Conservation (phyloP, 2,797 vertebrate species). For the Scolopax bukidnonensis region DNA sequence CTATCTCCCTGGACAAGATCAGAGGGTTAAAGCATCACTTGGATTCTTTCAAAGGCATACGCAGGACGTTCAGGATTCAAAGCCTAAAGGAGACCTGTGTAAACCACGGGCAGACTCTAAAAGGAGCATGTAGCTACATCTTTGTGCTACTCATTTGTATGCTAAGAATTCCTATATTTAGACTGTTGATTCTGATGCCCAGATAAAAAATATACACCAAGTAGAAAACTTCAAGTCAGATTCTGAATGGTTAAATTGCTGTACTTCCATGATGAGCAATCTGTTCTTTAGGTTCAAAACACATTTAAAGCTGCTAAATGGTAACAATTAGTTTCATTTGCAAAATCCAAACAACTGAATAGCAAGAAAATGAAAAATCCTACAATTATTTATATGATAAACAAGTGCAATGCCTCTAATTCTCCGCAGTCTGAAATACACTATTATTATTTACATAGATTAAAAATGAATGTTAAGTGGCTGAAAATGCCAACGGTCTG, state of each 20-base stretch:
- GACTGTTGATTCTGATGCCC: not conserved
- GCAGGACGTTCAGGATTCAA: not conserved
- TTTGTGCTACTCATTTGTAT: not conserved
- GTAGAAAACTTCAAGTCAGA: not conserved
- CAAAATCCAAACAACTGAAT: not conserved
- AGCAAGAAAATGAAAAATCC: not conserved
- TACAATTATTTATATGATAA: not conserved
- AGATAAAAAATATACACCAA: not conserved
- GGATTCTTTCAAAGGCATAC: not conserved
- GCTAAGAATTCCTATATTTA: not conserved
- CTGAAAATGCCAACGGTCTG: not conserved
- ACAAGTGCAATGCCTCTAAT: not conserved
- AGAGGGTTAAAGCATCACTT: not conserved
- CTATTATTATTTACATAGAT: not conserved
- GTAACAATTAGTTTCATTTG: not conserved
- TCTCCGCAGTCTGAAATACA: not conserved
- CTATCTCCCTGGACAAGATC: conserved; percentile 1
- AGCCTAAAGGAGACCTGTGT: not conserved
- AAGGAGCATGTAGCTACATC: not conserved
- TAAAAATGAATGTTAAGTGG: not conserved
- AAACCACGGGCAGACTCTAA: not conserved
- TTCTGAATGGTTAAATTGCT: not conserved
- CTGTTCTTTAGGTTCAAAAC: not conserved
- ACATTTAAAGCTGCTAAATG: not conserved
- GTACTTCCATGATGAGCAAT: not conserved